These are phyloP conservation scores for Drosophila santomea DNA, from an alignment of 1,140 invertebrate species.

Conservation along the genomic window DNA sequence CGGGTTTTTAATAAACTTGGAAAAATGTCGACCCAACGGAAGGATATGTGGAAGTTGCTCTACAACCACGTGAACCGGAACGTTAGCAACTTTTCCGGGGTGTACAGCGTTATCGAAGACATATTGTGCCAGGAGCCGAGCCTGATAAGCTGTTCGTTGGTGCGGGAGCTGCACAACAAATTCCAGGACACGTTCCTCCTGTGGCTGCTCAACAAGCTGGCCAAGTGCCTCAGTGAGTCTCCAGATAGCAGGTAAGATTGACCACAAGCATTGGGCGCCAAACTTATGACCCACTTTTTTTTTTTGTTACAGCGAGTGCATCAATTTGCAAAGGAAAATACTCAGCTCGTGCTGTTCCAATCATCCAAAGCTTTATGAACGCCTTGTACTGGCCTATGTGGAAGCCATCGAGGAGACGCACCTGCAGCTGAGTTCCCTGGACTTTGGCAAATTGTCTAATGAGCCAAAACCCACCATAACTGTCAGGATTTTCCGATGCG, in stretches of 20 bases:
- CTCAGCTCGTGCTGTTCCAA: constrained; percentile 69
- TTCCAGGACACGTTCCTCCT: constrained; percentile 74
- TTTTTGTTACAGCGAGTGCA: constrained; percentile 36
- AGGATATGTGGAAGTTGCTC: constrained; percentile 78
- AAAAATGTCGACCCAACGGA: constrained; percentile 67
- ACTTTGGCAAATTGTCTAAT: constrained; percentile 21
- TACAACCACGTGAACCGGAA: constrained; percentile 72
- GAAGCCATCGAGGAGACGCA: constrained; percentile 59
- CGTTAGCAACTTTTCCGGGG: constrained; percentile 50
- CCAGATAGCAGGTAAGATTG: constrained; percentile 41
- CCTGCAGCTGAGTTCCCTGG: constrained; percentile 31
- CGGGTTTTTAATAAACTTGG: neutral
- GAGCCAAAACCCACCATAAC: neutral
- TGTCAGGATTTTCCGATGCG: constrained; percentile 46
- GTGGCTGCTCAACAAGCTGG: constrained; percentile 74
- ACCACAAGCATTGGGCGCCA: no score
- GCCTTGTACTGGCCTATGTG: constrained; percentile 55
- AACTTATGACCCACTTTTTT: neutral
- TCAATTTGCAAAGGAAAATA: constrained; percentile 67
- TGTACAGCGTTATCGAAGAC: constrained; percentile 73
- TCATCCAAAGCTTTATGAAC: constrained; percentile 63
- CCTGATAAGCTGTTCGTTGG: constrained; percentile 66
- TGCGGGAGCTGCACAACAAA: constrained; percentile 49
- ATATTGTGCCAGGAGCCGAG: constrained; percentile 79
- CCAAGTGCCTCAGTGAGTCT: constrained; percentile 42